Evolutionary conservation across 2,113 vertebrate genomes (phyloP), one percentile per base, ranked within the genome.

Genomic region (Macquaria ambigua): DNA sequence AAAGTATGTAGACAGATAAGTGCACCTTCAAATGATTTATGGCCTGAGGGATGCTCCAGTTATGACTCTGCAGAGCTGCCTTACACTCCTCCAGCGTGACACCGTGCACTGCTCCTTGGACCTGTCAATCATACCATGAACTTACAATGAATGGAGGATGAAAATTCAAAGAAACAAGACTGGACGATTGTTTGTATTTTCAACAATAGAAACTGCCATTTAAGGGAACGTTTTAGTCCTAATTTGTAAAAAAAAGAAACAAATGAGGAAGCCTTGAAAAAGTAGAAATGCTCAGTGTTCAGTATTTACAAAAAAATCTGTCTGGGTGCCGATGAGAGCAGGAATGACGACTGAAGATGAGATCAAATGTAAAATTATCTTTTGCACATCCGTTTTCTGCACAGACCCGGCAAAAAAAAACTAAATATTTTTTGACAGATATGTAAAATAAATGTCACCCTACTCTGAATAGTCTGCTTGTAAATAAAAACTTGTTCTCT

Each of bases 11-110:
- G 16, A 69, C 37, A 48, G 6, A 37, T 0, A 6, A 8, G 1
- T 23, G 34, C 55, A 94, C 98, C 97, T 99, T 99, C 82, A 99
- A 93, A 87, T 98, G 97, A 89, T 97, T 96, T 63, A 98, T 82
- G 34, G 98, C 97, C 81, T 96, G 96, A 39, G 95, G 94, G 53
- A 97, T 21, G 6, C 84, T 98, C 97, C 98, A 98, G 94, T 90
- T 63, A 20, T 98, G 97, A 83, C 77, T 97, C 95, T 97, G 96
- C 91, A 99, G 94, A 59, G 98, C 97, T 0, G 97, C 78, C 91
- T 96, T 96, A 92, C 98, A 97, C 91, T 99, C 98, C 85, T 99
- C 98, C 0, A 96, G 97, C 23, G 98, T 99, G 79, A 99, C 98
- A 0, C 98, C 98, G 0, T 99, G 98, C 37, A 99, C 98, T 0